Evolutionary conservation across 2,888 invertebrate genomes (phyloP), one percentile per base, ranked within the genome.

Genomic region (Drosophila sordidapex): DNA sequence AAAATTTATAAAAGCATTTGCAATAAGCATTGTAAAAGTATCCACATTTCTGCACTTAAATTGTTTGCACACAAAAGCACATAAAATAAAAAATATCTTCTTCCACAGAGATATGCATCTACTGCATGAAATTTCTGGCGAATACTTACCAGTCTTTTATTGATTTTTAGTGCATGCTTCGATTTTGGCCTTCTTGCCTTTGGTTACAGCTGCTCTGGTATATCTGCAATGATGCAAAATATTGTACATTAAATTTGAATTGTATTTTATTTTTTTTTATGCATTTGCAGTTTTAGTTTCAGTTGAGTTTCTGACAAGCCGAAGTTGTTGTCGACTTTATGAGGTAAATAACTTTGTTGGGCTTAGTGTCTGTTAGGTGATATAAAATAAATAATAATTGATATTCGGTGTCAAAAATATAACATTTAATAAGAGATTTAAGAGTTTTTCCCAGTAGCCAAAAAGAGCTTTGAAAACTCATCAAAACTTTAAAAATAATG

Each of bases 1-100:
- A 87, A 84, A 85, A 87, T 84, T 83, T 84, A 87, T 81, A 84
- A 87, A 84, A 87, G 79, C 80, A 86, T 82, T 82, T 81, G 79
- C 82, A 76, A 82, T 82, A 72, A 80, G 79, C 79, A 79, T 74
- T 67, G 67, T 67, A 70, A 83, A 81, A 80, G 80, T 79, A 81
- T 74, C 73, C 76, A 74, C 74, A 77, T 68, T 67, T 77, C 67
- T 77, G 76, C 79, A 67, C 82, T 73, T 73, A 73, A 79, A 79
- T 70, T 73, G 76, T 76, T 76, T 76, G 76, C 40, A 70, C 57
- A 46, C 15, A 40, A 31, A 56, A 43, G 40, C n/a, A 21, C 4
- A 29, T n/a, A 21, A 11, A 52, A 48, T 36, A 66, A 38, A 61
- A 36, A 25, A 27, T 31, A 25, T 6, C 13, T 25, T 8, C 4